Evolutionary conservation across 2,113 vertebrate genomes (phyloP).

Genomic region (Prietella phreatophila): DNA sequence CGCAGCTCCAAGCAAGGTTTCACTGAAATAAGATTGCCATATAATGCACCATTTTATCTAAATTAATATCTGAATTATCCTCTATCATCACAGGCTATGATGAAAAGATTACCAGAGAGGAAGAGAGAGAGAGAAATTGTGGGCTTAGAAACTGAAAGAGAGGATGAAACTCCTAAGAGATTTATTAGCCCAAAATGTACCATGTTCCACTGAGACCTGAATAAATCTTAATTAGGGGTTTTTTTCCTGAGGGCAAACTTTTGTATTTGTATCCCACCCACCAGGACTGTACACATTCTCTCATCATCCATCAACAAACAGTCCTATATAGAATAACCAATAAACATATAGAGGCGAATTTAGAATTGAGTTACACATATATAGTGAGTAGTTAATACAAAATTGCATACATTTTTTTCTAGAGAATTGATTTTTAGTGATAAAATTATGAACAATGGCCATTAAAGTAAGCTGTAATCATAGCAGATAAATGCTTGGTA

Average conservation of each 20-base stretch:
- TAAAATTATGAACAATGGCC: not conserved
- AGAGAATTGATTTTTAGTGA: not conserved
- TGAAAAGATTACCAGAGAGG: not conserved
- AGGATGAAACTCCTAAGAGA: slow-evolving; percentile 28
- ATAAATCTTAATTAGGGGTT: slow-evolving; percentile 50
- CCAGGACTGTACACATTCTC: not conserved
- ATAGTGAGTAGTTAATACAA: not conserved
- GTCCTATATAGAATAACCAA: slow-evolving; percentile 1
- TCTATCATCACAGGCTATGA: slow-evolving; percentile 4
- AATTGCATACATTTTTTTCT: not conserved
- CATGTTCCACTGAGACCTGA: slow-evolving; percentile 21
- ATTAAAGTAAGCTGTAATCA: not conserved
- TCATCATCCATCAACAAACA: slow-evolving; percentile 16
- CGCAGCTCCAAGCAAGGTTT: not conserved
- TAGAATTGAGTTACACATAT: not conserved
- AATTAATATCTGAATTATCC: not conserved
- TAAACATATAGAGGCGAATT: not conserved
- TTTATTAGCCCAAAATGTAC: slow-evolving; percentile 38
- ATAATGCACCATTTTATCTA: not conserved
- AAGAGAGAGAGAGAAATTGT: not conserved
- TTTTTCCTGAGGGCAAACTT: slow-evolving; percentile 15
- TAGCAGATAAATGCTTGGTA: not conserved
- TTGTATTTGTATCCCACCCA: slow-evolving; percentile 19
- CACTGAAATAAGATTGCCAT: not conserved
- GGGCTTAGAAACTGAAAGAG: slow-evolving; percentile 11